Percentiles rank a stretch among this genome's conserved stretches.
phyloP scores from a whole-genome alignment of 2,888 invertebrate genomes.

The Trilocha varians region DNA sequence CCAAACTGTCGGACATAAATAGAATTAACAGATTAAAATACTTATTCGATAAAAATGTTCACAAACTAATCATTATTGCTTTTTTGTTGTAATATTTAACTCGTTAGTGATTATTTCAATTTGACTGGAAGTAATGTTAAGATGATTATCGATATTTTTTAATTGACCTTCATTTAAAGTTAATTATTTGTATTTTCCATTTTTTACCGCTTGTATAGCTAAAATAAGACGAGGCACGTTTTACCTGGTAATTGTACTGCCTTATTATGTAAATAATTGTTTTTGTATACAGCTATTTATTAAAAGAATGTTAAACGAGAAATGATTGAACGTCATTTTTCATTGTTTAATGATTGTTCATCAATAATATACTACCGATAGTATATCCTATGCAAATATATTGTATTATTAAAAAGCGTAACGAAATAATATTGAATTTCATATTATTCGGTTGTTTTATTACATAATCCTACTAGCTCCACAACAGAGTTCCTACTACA shows the following conservation, averaged over 20 bases:
- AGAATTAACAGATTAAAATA: slow-evolving; percentile 16
- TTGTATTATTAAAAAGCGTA: slow-evolving; percentile 73
- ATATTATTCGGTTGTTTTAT: slow-evolving; percentile 61
- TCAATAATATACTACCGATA: slow-evolving; percentile 70
- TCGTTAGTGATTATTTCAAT: slow-evolving; percentile 62
- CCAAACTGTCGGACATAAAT: slow-evolving; percentile 31
- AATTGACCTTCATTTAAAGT: slow-evolving; percentile 51
- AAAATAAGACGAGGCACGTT: slow-evolving; percentile 64
- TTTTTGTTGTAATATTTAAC: slow-evolving; percentile 65
- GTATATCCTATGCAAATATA: slow-evolving; percentile 72
- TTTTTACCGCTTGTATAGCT: slow-evolving; percentile 72
- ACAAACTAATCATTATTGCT: slow-evolving; percentile 67
- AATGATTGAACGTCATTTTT: slow-evolving; percentile 68
- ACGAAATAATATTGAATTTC: slow-evolving; percentile 74
- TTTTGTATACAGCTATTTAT: slow-evolving; percentile 74
- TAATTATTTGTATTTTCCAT: slow-evolving; percentile 53
- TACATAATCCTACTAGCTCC: too few species aligned
- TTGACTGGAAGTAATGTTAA: slow-evolving; percentile 60
- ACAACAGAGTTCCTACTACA: too few species aligned
- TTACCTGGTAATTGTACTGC: slow-evolving; percentile 70
- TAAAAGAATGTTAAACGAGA: slow-evolving; percentile 69
- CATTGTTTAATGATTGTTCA: slow-evolving; percentile 71
- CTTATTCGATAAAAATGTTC: slow-evolving; percentile 54
- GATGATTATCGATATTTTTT: slow-evolving; percentile 45
- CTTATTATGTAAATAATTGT: slow-evolving; percentile 73